A percentile compares a stretch with the other conserved stretches of the same genome.
These are phyloP conservation scores for Pachypsylla venusta DNA, from an alignment of 1,140 invertebrate genomes.

Conservation along the genomic window DNA sequence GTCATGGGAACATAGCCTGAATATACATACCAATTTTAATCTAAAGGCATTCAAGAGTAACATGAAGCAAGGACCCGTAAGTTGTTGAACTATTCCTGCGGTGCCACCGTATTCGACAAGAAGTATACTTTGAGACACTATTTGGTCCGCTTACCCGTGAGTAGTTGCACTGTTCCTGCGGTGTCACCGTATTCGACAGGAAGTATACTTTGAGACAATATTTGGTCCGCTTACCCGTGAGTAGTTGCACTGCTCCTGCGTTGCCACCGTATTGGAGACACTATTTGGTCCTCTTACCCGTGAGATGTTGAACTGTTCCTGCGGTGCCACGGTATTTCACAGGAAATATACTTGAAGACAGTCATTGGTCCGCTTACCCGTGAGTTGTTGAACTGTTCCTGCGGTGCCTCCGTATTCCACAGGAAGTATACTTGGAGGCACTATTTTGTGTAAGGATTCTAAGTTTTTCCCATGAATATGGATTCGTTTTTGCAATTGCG, in stretches of 20 bases:
- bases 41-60: too few species aligned
- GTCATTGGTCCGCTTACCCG: too few species aligned
- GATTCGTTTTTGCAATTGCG: slow-evolving; percentile 44
- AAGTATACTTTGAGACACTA: slow-evolving; percentile 35
- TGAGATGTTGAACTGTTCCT: too few species aligned
- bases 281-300: too few species aligned
- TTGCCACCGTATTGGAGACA: too few species aligned
- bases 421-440: slow-evolving; percentile 38
- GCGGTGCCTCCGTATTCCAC: slow-evolving; percentile 41
- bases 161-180: slow-evolving; percentile 33
- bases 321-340: too few species aligned
- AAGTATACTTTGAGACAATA: slow-evolving; percentile 35
- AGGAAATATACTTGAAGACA: too few species aligned
- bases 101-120: slow-evolving; percentile 43
- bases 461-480: slow-evolving; percentile 31
- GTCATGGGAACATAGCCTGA: too few species aligned
- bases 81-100: slow-evolving; percentile 33
- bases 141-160: slow-evolving; percentile 35
- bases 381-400: slow-evolving; percentile 35
- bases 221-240: too few species aligned
- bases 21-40: too few species aligned
- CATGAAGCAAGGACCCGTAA: too few species aligned
- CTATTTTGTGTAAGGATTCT: slow-evolving; percentile 30
- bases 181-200: slow-evolving; percentile 43
- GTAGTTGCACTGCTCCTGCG: too few species aligned